Evolutionary conservation across 2,888 invertebrate species (phyloP).

Genomic region (Cerceris rybyensis): DNA sequence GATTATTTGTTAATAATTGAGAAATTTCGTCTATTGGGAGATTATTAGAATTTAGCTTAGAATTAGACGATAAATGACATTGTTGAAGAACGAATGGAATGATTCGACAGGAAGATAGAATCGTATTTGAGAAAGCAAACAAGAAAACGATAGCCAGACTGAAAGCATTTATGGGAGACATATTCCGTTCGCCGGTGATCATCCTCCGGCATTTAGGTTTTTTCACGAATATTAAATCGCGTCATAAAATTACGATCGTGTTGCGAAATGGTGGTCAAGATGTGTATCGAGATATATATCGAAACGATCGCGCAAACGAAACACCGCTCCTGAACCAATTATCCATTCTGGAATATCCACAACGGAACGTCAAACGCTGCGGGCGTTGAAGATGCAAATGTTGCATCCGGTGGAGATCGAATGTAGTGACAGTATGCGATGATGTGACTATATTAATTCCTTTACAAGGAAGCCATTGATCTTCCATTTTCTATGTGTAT

Average conservation of each 20-base stretch:
- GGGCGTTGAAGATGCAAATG: slow-evolving; percentile 57
- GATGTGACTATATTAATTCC: too few relatives aligned
- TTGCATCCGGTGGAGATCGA: slow-evolving; percentile 37
- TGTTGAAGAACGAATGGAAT: slow-evolving; percentile 8
- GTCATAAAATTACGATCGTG: slow-evolving; percentile 46
- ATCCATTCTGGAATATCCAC: slow-evolving; percentile 61
- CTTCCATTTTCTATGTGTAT: too few relatives aligned
- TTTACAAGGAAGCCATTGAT: too few relatives aligned
- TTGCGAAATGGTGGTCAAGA: slow-evolving; percentile 44
- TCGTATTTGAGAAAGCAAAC: slow-evolving; percentile 61
- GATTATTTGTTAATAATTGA: too few relatives aligned
- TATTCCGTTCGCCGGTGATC: slow-evolving; percentile 25
- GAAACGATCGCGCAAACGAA: slow-evolving; percentile 60
- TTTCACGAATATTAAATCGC: slow-evolving; percentile 65
- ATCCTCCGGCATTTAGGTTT: slow-evolving; percentile 37
- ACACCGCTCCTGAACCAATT: slow-evolving; percentile 62
- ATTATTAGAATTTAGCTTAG: too few relatives aligned
- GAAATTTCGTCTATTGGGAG: too few relatives aligned
- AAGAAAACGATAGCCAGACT: slow-evolving; percentile 31
- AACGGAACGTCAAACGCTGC: slow-evolving; percentile 42
- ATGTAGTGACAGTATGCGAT: slow-evolving; percentile 21
- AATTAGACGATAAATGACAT: too few relatives aligned
- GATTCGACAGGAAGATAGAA: slow-evolving; percentile 8
- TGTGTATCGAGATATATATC: slow-evolving; percentile 56
- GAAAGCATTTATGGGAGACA: slow-evolving; percentile 30